Percentiles rank a stretch among this genome's conserved stretches.
These are phyloP conservation scores for Steinernema feltiae DNA, from an alignment of 1,140 invertebrate genomes.

Conservation along the genomic window DNA sequence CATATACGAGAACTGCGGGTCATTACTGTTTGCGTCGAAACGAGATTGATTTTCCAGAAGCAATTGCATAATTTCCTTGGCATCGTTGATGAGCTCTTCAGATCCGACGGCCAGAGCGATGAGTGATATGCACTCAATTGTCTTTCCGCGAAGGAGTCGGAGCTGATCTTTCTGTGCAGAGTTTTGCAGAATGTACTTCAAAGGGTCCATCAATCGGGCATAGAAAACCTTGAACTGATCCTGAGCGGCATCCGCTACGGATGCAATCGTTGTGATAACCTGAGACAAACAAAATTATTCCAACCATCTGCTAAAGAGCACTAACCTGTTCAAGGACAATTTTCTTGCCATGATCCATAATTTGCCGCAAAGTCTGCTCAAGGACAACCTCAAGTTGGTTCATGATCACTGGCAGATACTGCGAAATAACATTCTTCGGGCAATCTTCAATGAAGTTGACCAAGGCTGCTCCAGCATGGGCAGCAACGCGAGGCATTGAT, in stretches of 20 bases:
- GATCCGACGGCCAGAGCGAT: conserved; percentile 96
- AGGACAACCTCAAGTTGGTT: conserved; percentile 81
- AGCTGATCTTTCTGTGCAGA: conserved; percentile 63
- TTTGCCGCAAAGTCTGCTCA: conserved; percentile 81
- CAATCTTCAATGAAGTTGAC: conserved; percentile 99
- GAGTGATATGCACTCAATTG: conserved; percentile 95
- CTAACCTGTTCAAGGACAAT: conserved; percentile 86
- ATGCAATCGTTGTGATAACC: conserved; percentile 88
- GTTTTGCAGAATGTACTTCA: conserved; percentile 95
- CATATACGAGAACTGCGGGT: conserved; percentile 85
- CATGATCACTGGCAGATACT: conserved; percentile 84
- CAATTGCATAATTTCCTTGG: conserved; percentile 91
- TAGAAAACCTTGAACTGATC: conserved; percentile 79
- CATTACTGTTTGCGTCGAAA: conserved; percentile 74
- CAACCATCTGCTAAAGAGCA: too few species aligned
- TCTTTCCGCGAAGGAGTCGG: conserved; percentile 77
- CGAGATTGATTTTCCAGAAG: conserved; percentile 78
- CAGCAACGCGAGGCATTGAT: conserved; percentile 82
- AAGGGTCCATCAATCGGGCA: conserved; percentile 74
- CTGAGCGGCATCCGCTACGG: conserved; percentile 95
- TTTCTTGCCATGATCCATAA: conserved; percentile 86
- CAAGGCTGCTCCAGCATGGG: conserved; percentile 75
- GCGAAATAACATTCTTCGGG: conserved; percentile 80
- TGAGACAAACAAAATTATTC: conserved; percentile 79
- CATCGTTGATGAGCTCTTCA: conserved; percentile 87